Evolutionary conservation across 2,113 vertebrate species (phyloP).

Genomic region (Tupaia chinensis): DNA sequence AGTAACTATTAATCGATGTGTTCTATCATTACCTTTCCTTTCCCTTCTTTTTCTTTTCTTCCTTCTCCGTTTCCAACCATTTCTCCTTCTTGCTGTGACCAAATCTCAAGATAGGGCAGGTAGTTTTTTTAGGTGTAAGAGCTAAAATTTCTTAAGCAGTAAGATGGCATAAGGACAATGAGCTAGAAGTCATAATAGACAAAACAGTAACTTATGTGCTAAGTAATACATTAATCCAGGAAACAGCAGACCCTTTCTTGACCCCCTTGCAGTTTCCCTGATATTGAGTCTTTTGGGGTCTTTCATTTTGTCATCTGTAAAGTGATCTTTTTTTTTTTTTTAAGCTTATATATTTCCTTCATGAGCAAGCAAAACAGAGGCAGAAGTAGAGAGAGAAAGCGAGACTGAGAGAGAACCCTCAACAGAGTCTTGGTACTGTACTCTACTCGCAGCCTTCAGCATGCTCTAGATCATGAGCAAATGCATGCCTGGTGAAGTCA

Average conservation of each 20-base stretch:
- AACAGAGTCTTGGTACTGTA: too few species aligned
- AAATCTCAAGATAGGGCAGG: background rate
- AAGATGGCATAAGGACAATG: background rate
- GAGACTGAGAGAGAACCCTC: too few species aligned
- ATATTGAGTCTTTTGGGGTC: background rate
- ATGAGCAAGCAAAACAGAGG: too few species aligned
- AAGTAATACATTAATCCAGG: background rate
- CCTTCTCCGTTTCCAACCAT: background rate
- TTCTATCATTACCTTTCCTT: background rate
- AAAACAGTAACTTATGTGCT: background rate
- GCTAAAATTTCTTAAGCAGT: background rate
- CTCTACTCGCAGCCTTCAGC: too few species aligned
- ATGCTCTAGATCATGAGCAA: too few species aligned
- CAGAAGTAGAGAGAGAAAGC: too few species aligned
- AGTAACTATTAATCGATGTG: background rate
- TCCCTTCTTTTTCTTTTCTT: background rate
- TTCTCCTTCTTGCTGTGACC: background rate
- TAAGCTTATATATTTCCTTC: too few species aligned
- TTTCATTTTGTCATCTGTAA: constrained; percentile 9
- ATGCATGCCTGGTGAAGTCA: too few species aligned
- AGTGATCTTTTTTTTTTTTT: background rate
- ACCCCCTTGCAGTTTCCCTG: background rate
- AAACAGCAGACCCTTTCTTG: background rate
- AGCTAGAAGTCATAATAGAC: background rate
- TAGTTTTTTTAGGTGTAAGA: background rate